Base-by-base conservation (phyloP, 2,797 vertebrate species). In the Hozukius guyotensis region DNA sequence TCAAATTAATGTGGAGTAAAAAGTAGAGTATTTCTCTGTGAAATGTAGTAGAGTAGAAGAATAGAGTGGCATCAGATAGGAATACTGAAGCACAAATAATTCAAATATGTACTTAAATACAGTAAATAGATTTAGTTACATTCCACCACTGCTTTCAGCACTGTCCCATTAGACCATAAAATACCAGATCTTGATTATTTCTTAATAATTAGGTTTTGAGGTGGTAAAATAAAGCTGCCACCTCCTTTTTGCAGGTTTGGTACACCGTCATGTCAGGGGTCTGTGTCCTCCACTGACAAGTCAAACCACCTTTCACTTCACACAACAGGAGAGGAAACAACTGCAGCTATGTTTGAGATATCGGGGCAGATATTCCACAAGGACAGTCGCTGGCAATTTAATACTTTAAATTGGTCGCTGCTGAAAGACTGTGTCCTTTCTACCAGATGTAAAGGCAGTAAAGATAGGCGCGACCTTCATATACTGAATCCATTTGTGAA, bases 381-480 rank as follows among this genome's bases (percentile, higher is more conserved):
- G 70, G 36, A 57, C 16, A 38, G 18, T 63, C 1, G 4, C 34
- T 27, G 27, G n/a, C 22, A 56, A 42, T 72, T 63, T 25, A 36
- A 46, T 52, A n/a, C 56, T 57, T 53, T 25, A 25, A 66, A 72
- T 34, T 49, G 29, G 24, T 32, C 2, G 12, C 66, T 34, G 25
- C 38, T 72, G 70, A 77, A 80, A 10, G 25, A 29, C 20, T 2
- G 0, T 4, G 38, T 34, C 16, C 18, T 75, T 64, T 67, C 27
- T 63, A 14, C 7, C 25, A 52, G 52, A 60, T 71, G 55, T 20
- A 38, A 34, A 72, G 22, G 20, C 6, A 12, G 29, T 18, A 13
- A 13, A 34, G 16, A 74, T 53, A 59, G n/a, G 18, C 27, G 12
- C 68, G 73, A 80, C 82, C 86, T 84, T 88, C 78, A 76, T 34